These are phyloP conservation scores for Lasioglossum calceatum DNA, from an alignment of 2,888 invertebrate species.

Conservation along the genomic window DNA sequence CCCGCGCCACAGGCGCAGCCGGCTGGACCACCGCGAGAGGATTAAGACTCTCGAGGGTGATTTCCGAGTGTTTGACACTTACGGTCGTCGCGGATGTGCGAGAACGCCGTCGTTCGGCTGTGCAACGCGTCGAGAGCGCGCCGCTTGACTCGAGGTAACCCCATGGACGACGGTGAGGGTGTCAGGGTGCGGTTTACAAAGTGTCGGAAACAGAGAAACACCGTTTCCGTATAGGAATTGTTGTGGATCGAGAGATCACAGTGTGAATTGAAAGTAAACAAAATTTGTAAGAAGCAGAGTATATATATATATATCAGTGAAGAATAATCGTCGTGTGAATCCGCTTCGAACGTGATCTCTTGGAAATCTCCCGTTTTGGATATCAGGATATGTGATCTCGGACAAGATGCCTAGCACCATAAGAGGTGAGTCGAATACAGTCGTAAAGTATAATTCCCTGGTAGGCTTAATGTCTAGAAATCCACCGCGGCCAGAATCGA, in stretches of 20 bases:
- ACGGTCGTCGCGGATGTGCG: constrained; percentile 47
- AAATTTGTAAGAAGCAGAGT: constrained; percentile 13
- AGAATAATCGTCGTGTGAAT: constrained; percentile 52
- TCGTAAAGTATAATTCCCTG: no score
- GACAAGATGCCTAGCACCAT: constrained; percentile 84
- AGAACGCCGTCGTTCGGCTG: constrained; percentile 50
- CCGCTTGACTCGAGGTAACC: constrained; percentile 59
- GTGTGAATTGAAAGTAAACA: constrained; percentile 36
- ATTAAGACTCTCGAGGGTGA: background rate
- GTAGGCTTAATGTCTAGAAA: background rate
- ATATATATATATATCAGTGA: constrained; percentile 7
- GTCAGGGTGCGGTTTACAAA: constrained; percentile 50
- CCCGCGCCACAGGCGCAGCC: background rate
- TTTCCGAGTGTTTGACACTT: constrained; percentile 39
- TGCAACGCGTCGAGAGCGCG: constrained; percentile 68
- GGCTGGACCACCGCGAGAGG: background rate
- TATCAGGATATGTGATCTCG: constrained; percentile 82
- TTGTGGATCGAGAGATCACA: constrained; percentile 49
- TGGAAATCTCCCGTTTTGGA: constrained; percentile 68
- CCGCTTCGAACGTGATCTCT: constrained; percentile 42
- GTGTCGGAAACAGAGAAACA: constrained; percentile 56
- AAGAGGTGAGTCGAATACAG: constrained; percentile 79
- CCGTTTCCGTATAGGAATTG: constrained; percentile 27
- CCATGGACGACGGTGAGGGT: constrained; percentile 32
- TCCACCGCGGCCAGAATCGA: background rate